A percentile compares a stretch with the other conserved stretches of the same genome.
Evolutionary conservation across 2,888 invertebrate species (phyloP).

Genomic region (Cetonia aurata): DNA sequence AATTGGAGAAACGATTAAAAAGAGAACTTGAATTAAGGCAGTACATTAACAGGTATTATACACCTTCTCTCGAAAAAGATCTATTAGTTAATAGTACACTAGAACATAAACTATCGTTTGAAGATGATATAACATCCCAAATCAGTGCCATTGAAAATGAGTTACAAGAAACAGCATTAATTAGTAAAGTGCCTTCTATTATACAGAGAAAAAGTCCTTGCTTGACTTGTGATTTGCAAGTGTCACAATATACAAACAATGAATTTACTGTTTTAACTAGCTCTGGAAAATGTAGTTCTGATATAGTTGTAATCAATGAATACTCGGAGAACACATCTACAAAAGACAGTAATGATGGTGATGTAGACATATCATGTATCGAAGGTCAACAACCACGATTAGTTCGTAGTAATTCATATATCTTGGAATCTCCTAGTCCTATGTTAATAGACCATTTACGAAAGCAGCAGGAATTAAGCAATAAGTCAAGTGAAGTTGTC

Average conservation of each 20-base stretch:
- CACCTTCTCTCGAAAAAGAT: conserved; percentile 49
- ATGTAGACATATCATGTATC: conserved; percentile 14
- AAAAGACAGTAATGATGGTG: conserved; percentile 5
- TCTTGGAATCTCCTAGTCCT: conserved; percentile 82
- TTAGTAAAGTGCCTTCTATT: conserved; percentile 48
- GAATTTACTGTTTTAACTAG: conserved; percentile 43
- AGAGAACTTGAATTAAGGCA: conserved; percentile 64
- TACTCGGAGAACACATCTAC: neutral
- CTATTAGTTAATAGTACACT: conserved; percentile 44
- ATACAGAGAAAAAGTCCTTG: conserved; percentile 46
- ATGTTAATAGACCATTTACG: conserved; percentile 75
- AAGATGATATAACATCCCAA: conserved; percentile 38
- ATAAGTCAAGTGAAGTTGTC: neutral
- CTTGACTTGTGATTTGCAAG: conserved; percentile 56
- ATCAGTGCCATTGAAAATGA: conserved; percentile 4
- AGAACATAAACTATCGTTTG: conserved; percentile 49
- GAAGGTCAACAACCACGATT: conserved; percentile 67
- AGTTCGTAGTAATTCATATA: conserved; percentile 83
- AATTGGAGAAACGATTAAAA: conserved; percentile 73
- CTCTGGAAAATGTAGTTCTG: conserved; percentile 31
- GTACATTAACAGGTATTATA: conserved; percentile 53
- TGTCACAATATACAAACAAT: conserved; percentile 49
- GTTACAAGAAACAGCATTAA: conserved; percentile 7
- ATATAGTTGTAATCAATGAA: conserved; percentile 13
- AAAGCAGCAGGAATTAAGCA: conserved; percentile 57